These are phyloP conservation scores for Eidolon dupreanum DNA, from an alignment of 2,797 vertebrate genomes.

Conservation along the genomic window DNA sequence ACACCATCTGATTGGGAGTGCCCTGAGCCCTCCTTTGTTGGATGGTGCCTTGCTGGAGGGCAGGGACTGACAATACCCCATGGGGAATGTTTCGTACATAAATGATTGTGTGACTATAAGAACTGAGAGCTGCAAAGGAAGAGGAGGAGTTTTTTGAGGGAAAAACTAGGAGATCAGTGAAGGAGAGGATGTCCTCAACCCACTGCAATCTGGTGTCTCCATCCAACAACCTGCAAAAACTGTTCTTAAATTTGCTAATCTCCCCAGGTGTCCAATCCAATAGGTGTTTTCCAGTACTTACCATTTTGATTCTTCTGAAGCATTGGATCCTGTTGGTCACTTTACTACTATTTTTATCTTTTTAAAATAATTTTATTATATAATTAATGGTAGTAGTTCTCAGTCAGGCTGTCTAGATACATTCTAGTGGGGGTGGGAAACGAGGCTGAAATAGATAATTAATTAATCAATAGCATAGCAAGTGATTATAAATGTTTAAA, in stretches of 20 bases:
- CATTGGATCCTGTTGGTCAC: not conserved
- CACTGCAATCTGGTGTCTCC: too few species aligned
- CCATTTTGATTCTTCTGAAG: not conserved
- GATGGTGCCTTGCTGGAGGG: not conserved
- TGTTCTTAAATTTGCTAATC: accelerated
- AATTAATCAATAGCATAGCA: not conserved
- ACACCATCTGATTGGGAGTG: not conserved
- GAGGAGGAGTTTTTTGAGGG: not conserved
- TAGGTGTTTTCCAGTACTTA: not conserved
- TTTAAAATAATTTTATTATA: not conserved
- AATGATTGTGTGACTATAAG: not conserved
- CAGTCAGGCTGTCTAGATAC: not conserved
- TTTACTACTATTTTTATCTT: not conserved
- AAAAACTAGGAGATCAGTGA: not conserved
- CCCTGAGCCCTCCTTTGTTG: not conserved
- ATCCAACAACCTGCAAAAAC: not conserved
- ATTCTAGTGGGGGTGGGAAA: not conserved
- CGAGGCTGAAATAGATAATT: not conserved
- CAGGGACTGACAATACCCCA: too few species aligned
- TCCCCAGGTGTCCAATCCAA: not conserved
- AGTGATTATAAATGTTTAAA: not conserved
- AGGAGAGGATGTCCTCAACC: not conserved
- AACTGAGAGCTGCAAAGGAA: not conserved
- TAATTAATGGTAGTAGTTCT: not conserved
- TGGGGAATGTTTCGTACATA: not conserved